phyloP scores from a whole-genome alignment of 2,888 invertebrate genomes.

The Sesia bembeciformis region DNA sequence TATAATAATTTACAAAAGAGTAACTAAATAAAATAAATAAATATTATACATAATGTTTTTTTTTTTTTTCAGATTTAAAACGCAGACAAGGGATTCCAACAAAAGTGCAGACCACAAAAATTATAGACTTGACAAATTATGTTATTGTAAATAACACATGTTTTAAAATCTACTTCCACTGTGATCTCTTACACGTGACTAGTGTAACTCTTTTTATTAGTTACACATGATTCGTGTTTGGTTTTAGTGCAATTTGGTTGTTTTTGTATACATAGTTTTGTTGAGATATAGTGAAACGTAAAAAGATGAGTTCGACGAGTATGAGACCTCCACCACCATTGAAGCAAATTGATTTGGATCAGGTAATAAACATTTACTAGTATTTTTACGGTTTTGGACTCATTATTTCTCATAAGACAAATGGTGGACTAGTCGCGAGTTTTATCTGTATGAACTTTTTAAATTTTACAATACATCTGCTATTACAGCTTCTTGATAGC shows the following conservation, averaged over 20 bases:
- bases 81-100: slow-evolving; percentile 18
- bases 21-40: no score
- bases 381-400: no score
- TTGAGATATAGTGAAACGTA: slow-evolving; percentile 2
- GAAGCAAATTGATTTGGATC: slow-evolving; percentile 86
- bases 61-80: not conserved
- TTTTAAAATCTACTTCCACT: slow-evolving; percentile 19
- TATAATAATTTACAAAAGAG: no score
- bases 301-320: slow-evolving; percentile 29
- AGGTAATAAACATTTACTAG: slow-evolving; percentile 39
- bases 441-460: no score
- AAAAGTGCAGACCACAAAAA: slow-evolving; percentile 3
- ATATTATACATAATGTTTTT: not conserved
- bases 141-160: slow-evolving; percentile 33
- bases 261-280: slow-evolving; percentile 10
- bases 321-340: slow-evolving; percentile 69
- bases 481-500: no score
- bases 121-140: slow-evolving; percentile 18
- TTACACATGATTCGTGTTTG: slow-evolving; percentile 20
- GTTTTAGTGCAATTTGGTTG: slow-evolving; percentile 25
- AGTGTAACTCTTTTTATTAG: slow-evolving; percentile 23
- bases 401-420: no score
- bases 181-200: slow-evolving; percentile 50
- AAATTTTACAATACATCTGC: no score
- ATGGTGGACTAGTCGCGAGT: no score